Base-by-base conservation (phyloP, 2,113 vertebrate genomes). In the Mormyrus iriodes region DNA sequence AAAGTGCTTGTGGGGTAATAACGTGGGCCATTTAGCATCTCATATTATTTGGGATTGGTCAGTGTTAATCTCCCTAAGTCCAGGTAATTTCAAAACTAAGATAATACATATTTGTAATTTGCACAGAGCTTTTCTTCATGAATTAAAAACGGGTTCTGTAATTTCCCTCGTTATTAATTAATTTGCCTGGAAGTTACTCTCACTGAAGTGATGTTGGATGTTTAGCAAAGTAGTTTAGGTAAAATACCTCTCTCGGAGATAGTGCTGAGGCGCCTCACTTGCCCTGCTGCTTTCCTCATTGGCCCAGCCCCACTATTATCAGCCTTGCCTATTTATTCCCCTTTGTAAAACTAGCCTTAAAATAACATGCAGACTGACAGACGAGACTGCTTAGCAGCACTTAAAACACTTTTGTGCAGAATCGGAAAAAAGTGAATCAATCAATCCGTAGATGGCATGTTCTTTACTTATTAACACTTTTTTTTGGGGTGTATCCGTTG, bases 401-500 rank as follows among this genome's bases (percentile, higher is more conserved):
- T 35, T 48, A 44, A n/a, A 42, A 44, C 17, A 65, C 42, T 10
- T 46, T 83, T 21, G 21, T 83, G 17, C 79, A 83, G 21, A 8
- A 46, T 17, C 17, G 27, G 27, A 24, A 52, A 35, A 51, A 85
- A 65, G 55, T 65, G 44, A 13, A 27, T 19, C 83, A 53, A 69
- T 42, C 88, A 42, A n/a, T 35, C 46, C 49, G 48, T 89, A 39
- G 87, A 19, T 39, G 21, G 15, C 48, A 17, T 86, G 12, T 53
- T 35, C 35, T 65, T 42, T 17, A 58, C 39, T 46, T 39, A 48
- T 42, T 84, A 86, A 90, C 51, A 53, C 15, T 44, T 88, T 79
- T 61, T 88, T 89, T 85, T 82, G 35, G 49, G 86, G 17, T 58
- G 87, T 55, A 86, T 86, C 82, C 53, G 88, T 88, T 90, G 69